phyloP scores from a whole-genome alignment of 2,797 vertebrate genomes.

The Anguilla marmorata region DNA sequence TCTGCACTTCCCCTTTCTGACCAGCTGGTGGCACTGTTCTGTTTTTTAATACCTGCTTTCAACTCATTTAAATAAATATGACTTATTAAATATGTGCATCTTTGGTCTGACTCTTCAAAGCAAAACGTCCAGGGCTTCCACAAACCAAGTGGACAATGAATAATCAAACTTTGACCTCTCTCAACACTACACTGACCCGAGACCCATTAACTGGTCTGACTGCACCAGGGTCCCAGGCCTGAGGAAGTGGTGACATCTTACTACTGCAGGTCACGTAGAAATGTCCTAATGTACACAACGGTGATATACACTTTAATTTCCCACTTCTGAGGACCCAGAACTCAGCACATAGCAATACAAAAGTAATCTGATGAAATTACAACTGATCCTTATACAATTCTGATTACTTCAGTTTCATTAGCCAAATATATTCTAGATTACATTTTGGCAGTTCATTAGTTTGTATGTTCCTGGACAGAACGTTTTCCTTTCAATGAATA shows the following conservation, averaged over 20 bases:
- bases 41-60: background rate
- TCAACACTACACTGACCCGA: background rate
- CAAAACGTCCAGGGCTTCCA: background rate
- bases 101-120: background rate
- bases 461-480: too few species aligned
- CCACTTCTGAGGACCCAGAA: too few species aligned
- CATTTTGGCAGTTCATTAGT: too few species aligned
- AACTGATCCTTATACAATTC: too few species aligned
- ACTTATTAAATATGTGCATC: background rate
- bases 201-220: background rate
- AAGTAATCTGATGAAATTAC: too few species aligned
- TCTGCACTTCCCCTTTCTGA: background rate
- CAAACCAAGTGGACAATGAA: background rate
- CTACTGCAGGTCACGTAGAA: background rate
- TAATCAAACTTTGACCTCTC: background rate
- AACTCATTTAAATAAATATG: background rate
- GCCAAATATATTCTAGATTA: too few species aligned
- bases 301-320: too few species aligned
- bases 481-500: too few species aligned
- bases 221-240: background rate
- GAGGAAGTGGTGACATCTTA: background rate
- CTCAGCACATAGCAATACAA: too few species aligned
- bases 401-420: too few species aligned
- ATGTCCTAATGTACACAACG: background rate
- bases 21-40: background rate